phyloP scores from a whole-genome alignment of 2,888 invertebrate genomes.

The Rotaria socialis region DNA sequence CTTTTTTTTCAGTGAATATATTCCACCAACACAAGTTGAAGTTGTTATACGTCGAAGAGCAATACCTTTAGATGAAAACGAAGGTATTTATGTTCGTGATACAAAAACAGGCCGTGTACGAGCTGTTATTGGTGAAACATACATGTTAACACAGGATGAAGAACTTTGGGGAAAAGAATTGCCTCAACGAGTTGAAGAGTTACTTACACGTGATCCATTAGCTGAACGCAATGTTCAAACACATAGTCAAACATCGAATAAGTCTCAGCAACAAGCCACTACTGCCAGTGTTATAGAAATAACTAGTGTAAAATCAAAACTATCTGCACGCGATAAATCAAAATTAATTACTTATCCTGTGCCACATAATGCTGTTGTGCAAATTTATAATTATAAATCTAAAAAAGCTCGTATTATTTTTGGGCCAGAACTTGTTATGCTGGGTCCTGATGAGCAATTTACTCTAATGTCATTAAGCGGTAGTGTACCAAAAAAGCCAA shows the following conservation, averaged over 20 bases:
- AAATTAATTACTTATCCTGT: constrained; percentile 60
- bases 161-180: constrained; percentile 59
- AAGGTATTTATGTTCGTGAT: constrained; percentile 47
- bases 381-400: constrained; percentile 63
- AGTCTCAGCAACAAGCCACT: constrained; percentile 47
- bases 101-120: constrained; percentile 59
- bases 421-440: constrained; percentile 63
- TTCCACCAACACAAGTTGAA: constrained; percentile 63
- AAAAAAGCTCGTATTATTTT: constrained; percentile 62
- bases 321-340: constrained; percentile 54
- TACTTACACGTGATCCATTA: constrained; percentile 57
- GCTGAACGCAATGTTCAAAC: constrained; percentile 57
- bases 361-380: constrained; percentile 63
- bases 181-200: constrained; percentile 55
- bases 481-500: constrained; percentile 62
- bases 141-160: constrained; percentile 62
- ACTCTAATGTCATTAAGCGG: constrained; percentile 62
- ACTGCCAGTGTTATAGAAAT: neutral
- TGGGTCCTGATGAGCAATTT: constrained; percentile 63
- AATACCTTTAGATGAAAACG: constrained; percentile 62
- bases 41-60: constrained; percentile 60
- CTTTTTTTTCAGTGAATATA: constrained; percentile 55
- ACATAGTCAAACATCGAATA: constrained; percentile 35
- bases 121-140: constrained; percentile 61
- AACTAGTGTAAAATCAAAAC: neutral